These are phyloP conservation scores for Dasypolia templi DNA, from an alignment of 2,888 invertebrate species.

Conservation along the genomic window DNA sequence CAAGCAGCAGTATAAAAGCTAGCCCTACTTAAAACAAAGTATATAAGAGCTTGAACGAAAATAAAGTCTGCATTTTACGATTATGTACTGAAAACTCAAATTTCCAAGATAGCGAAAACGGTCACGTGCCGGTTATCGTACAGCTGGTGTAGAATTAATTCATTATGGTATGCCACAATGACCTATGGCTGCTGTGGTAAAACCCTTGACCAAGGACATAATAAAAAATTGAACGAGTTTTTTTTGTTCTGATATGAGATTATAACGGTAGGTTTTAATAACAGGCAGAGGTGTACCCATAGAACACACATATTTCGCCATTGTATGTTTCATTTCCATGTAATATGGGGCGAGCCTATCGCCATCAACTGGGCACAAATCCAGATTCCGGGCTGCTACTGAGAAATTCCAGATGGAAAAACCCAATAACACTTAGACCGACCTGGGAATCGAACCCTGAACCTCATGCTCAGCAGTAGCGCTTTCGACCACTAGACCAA, in stretches of 20 bases:
- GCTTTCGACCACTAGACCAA: too few relatives aligned
- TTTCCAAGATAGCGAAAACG: conserved; percentile 50
- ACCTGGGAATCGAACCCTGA: too few relatives aligned
- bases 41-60: conserved; percentile 42
- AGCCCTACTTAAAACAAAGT: conserved; percentile 32
- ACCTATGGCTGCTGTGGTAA: conserved; percentile 6
- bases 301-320: too few relatives aligned
- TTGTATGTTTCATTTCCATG: too few relatives aligned
- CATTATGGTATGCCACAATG: conserved; percentile 44
- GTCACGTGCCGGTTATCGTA: conserved; percentile 38
- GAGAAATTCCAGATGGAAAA: too few relatives aligned
- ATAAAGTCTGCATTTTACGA: conserved; percentile 55
- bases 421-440: too few relatives aligned
- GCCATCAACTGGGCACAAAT: too few relatives aligned
- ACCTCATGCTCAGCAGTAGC: too few relatives aligned
- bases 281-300: too few relatives aligned
- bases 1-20: conserved; percentile 12
- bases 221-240: conserved; percentile 33
- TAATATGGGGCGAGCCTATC: too few relatives aligned
- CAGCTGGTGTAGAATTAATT: conserved; percentile 51
- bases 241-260: conserved; percentile 5
- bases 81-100: conserved; percentile 39
- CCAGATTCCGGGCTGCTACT: too few relatives aligned
- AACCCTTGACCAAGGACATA: conserved; percentile 21
- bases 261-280: too few relatives aligned